Conservation (phyloP, 1,140 invertebrate species). For the Pentalonia nigronervosa region DNA sequence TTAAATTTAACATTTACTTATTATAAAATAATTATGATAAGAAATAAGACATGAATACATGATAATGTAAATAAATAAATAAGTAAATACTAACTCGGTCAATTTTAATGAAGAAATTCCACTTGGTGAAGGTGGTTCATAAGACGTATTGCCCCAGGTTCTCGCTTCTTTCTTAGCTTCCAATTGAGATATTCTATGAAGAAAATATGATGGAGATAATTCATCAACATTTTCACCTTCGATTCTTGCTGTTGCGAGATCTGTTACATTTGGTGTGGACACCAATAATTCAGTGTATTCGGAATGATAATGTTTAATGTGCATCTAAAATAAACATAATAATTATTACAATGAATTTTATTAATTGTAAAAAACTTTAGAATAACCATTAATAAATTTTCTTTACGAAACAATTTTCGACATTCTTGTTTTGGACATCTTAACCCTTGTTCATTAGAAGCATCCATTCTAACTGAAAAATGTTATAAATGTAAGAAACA, state of each 20-base stretch:
- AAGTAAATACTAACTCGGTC: constrained; percentile 29
- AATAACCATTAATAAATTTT: constrained; percentile 76
- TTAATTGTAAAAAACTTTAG: not conserved
- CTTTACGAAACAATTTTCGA: constrained; percentile 87
- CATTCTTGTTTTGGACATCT: constrained; percentile 82
- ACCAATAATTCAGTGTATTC: constrained; percentile 79
- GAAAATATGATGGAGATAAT: constrained; percentile 48
- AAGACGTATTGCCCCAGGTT: not conserved
- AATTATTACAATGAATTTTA: not conserved
- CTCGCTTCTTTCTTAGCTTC: constrained; percentile 41
- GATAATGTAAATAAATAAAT: not conserved
- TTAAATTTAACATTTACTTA: not conserved
- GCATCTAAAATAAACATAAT: constrained; percentile 69
- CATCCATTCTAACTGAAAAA: constrained; percentile 39
- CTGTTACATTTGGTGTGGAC: constrained; percentile 82
- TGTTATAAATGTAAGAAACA: not conserved
- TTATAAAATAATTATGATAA: not conserved
- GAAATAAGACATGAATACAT: not conserved
- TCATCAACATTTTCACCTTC: constrained; percentile 58
- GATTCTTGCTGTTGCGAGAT: constrained; percentile 81
- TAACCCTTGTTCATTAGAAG: constrained; percentile 52
- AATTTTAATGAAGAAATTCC: not conserved
- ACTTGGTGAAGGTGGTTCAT: not conserved
- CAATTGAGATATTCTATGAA: constrained; percentile 55
- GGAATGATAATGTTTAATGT: constrained; percentile 90